These are phyloP conservation scores for Leucoraja ocellata DNA, from an alignment of 2,797 vertebrate species.

Conservation along the genomic window DNA sequence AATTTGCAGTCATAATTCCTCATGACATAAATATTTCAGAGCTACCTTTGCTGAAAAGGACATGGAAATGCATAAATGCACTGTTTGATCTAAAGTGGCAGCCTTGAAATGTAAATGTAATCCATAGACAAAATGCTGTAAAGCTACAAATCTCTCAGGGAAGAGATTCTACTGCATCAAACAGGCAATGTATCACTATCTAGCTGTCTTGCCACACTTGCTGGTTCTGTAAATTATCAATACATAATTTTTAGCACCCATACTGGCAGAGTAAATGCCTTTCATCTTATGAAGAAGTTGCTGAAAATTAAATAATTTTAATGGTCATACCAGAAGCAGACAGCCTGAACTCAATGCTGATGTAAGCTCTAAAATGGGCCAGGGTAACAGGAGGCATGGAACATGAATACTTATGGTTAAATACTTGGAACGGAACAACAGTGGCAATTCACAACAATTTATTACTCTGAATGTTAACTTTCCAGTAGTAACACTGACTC, in stretches of 20 bases:
- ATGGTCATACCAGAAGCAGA: neutral
- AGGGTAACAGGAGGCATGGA: neutral
- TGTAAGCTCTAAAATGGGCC: neutral
- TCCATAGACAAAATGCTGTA: constrained; percentile 22
- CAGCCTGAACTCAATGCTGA: neutral
- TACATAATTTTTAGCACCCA: neutral
- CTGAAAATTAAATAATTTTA: neutral
- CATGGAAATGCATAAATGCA: neutral
- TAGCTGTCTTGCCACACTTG: neutral
- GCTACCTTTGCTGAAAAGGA: constrained; percentile 22
- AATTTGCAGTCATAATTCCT: neutral
- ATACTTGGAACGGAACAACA: neutral
- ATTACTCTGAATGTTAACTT: neutral
- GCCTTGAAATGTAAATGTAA: constrained; percentile 36
- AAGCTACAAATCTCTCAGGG: constrained; percentile 20
- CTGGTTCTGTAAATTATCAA: neutral
- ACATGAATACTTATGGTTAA: neutral
- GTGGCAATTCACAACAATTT: neutral
- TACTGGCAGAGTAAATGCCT: constrained; percentile 16
- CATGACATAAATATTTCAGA: neutral
- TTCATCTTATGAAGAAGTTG: constrained; percentile 10
- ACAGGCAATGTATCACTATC: neutral
- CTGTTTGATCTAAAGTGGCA: constrained; percentile 21
- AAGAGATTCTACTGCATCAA: neutral
- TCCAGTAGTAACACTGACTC: neutral